Evolutionary conservation across 1,140 invertebrate genomes (phyloP).

Genomic region (Diorhabda sublineata): DNA sequence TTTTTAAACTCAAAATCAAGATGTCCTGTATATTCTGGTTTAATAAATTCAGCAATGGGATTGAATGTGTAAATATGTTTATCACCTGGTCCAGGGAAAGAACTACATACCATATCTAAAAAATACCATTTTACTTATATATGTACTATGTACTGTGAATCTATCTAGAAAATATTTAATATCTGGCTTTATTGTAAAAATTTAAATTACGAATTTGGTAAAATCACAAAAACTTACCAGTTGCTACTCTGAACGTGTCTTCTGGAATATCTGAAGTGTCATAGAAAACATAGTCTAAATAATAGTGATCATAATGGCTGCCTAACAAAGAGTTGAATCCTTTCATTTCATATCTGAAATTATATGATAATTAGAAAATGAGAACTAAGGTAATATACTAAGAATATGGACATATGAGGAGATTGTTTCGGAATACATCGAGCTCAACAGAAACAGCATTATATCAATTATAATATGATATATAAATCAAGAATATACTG

Average conservation of each 20-base stretch:
- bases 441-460: too few relatives aligned
- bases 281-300: constrained; percentile 77
- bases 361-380: constrained; percentile 37
- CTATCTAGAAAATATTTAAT: not conserved
- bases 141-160: not conserved
- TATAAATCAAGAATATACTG: constrained; percentile 41
- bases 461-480: too few relatives aligned
- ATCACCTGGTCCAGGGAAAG: constrained; percentile 84
- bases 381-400: too few relatives aligned
- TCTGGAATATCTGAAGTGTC: constrained; percentile 62
- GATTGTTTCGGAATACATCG: too few relatives aligned
- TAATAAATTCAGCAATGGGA: constrained; percentile 89
- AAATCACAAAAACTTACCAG: constrained; percentile 47
- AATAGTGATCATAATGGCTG: constrained; percentile 95
- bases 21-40: constrained; percentile 65
- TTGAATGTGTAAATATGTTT: constrained; percentile 79
- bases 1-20: constrained; percentile 71
- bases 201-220: not conserved
- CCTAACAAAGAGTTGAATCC: constrained; percentile 88
- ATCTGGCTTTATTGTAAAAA: too few relatives aligned
- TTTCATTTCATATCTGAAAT: constrained; percentile 80
- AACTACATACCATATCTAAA: constrained; percentile 67
- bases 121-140: constrained; percentile 17
- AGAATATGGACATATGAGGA: too few relatives aligned
- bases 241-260: constrained; percentile 64